Percentiles rank a stretch among this genome's conserved stretches.
Conservation (phyloP, 2,888 invertebrate species). For the Erebia aethiops region DNA sequence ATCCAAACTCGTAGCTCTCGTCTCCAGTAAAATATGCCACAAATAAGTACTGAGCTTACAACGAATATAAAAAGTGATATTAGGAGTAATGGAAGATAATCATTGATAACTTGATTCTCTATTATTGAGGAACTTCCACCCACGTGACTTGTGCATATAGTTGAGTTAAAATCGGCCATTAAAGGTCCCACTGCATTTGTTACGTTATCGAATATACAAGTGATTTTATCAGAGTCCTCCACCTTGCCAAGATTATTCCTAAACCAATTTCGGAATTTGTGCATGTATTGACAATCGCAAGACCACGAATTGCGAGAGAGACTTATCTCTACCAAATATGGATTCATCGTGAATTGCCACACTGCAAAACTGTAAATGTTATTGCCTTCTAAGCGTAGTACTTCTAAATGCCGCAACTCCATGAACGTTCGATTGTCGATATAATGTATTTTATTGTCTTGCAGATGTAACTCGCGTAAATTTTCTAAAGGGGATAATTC, state of each 20-base stretch:
- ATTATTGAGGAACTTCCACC: conserved; percentile 89
- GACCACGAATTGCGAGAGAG: conserved; percentile 94
- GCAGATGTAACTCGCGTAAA: conserved; percentile 92
- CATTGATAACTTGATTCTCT: conserved; percentile 90
- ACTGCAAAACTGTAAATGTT: conserved; percentile 91
- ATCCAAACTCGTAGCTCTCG: conserved; percentile 93
- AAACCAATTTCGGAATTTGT: conserved; percentile 91
- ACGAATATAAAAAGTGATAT: conserved; percentile 91
- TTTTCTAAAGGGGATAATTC: conserved; percentile 92
- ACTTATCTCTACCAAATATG: conserved; percentile 93
- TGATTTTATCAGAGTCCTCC: conserved; percentile 88
- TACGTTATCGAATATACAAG: conserved; percentile 89
- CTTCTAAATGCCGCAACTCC: conserved; percentile 90
- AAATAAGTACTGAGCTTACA: conserved; percentile 88
- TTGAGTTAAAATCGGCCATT: conserved; percentile 90
- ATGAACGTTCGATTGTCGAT: conserved; percentile 94
- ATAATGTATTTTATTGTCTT: conserved; percentile 91
- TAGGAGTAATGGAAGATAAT: conserved; percentile 90
- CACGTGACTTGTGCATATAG: conserved; percentile 88
- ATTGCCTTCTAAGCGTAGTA: conserved; percentile 93
- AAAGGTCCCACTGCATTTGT: conserved; percentile 87
- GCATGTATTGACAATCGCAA: conserved; percentile 93
- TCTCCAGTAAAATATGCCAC: conserved; percentile 91
- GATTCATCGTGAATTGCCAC: conserved; percentile 92
- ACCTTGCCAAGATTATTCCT: conserved; percentile 91